Conservation (phyloP, 2,797 vertebrate species). For the Leontocebus nigricollis region DNA sequence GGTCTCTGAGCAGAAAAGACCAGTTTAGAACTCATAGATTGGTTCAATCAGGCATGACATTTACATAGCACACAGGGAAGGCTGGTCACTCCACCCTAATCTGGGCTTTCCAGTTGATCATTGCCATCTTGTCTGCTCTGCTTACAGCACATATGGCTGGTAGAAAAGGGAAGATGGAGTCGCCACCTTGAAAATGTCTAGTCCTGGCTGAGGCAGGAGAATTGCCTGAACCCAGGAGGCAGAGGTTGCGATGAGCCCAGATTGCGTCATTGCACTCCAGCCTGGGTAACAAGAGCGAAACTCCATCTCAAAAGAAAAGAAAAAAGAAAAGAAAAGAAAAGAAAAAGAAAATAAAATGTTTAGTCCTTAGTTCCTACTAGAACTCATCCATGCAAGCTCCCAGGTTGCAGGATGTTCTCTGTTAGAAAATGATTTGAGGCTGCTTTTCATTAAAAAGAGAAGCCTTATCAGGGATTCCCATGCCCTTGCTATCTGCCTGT, state of each 20-base stretch:
- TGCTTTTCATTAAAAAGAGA: background rate
- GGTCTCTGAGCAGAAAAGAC: background rate
- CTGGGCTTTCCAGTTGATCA: background rate
- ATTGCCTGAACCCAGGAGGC: too few species aligned
- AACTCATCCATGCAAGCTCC: background rate
- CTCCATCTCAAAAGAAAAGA: too few species aligned
- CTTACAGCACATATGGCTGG: background rate
- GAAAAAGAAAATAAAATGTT: background rate
- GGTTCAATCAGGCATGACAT: background rate
- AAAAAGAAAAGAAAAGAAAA: too few species aligned
- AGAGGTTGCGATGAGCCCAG: too few species aligned
- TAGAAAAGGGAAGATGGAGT: background rate
- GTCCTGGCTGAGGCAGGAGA: too few species aligned
- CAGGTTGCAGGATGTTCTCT: background rate
- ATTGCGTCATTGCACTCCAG: too few species aligned
- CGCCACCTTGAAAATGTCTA: background rate
- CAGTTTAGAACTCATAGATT: background rate
- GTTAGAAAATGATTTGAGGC: background rate
- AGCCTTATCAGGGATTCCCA: background rate
- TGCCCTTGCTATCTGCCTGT: background rate
- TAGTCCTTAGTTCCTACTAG: background rate
- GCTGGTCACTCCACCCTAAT: background rate
- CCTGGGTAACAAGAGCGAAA: too few species aligned
- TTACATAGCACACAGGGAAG: background rate
- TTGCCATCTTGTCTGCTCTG: background rate